These are phyloP conservation scores for Aethina tumida DNA, from an alignment of 1,140 invertebrate species.

Conservation along the genomic window DNA sequence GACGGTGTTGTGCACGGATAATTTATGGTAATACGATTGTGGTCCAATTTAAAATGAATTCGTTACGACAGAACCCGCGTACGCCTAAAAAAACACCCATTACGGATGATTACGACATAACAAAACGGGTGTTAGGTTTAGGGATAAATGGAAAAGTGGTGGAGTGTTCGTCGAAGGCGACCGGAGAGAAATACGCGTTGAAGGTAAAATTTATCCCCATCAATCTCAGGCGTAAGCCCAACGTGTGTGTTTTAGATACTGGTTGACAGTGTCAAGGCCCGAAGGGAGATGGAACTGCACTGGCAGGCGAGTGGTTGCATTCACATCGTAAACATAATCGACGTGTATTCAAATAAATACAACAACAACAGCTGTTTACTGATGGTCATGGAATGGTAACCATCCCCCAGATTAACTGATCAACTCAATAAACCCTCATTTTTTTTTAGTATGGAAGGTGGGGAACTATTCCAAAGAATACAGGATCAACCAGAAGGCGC, in stretches of 20 bases:
- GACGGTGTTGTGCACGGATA: too few species aligned
- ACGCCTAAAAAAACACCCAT: slow-evolving; percentile 68
- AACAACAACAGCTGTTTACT: slow-evolving; percentile 82
- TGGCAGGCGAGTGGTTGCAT: slow-evolving; percentile 82
- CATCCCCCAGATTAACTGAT: slow-evolving; percentile 12
- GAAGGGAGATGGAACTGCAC: slow-evolving; percentile 92
- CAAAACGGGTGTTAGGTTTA: slow-evolving; percentile 89
- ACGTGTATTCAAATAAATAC: slow-evolving; percentile 95
- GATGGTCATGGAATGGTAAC: slow-evolving; percentile 95
- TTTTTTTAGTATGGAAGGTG: slow-evolving; percentile 82
- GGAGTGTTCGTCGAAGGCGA: slow-evolving; percentile 58
- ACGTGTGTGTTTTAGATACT: slow-evolving; percentile 59
- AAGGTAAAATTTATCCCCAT: slow-evolving; percentile 58
- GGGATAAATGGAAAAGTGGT: slow-evolving; percentile 96
- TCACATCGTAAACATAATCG: slow-evolving; percentile 88
- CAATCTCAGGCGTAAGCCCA: too few species aligned
- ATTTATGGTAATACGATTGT: too few species aligned
- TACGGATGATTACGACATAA: slow-evolving; percentile 88
- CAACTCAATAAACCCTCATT: not conserved
- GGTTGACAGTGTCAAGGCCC: slow-evolving; percentile 81
- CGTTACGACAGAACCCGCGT: slow-evolving; percentile 20
- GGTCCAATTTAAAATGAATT: too few species aligned
- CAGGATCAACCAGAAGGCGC: slow-evolving; percentile 87
- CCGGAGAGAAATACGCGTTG: slow-evolving; percentile 70
- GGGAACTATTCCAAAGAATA: slow-evolving; percentile 93